Percentiles rank a stretch among this genome's conserved stretches.
These are phyloP conservation scores for Phlogophora meticulosa DNA, from an alignment of 2,888 invertebrate species.

Conservation along the genomic window DNA sequence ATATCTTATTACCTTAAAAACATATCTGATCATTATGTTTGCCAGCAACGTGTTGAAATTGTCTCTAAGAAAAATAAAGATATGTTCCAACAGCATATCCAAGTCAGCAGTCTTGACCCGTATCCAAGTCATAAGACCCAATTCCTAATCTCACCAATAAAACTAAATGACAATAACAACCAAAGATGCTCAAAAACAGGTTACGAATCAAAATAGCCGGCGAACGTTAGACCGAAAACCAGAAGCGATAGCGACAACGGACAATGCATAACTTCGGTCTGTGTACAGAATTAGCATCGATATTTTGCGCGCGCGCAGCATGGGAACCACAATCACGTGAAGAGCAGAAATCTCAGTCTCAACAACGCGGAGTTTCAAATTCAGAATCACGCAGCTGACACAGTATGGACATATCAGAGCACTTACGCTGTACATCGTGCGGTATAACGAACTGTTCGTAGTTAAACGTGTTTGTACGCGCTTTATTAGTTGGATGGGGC, in stretches of 20 bases:
- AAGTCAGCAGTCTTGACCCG: conserved; percentile 26
- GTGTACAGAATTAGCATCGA: conserved; percentile 85
- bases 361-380: neutral
- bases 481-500: neutral
- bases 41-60: neutral
- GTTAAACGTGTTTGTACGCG: neutral
- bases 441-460: neutral
- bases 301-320: conserved; percentile 76
- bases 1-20: neutral
- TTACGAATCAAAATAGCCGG: conserved; percentile 74
- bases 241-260: conserved; percentile 82
- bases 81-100: neutral
- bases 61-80: neutral
- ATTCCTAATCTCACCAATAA: conserved; percentile 35
- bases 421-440: neutral
- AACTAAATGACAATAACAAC: conserved; percentile 50
- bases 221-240: conserved; percentile 79
- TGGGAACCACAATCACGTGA: conserved; percentile 54
- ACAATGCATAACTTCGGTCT: conserved; percentile 87
- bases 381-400: neutral
- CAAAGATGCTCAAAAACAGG: conserved; percentile 72
- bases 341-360: conserved; percentile 41
- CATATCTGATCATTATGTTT: neutral
- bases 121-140: conserved; percentile 20
- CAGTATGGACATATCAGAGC: neutral